Evolutionary conservation across 2,888 invertebrate species (phyloP), one percentile per base, ranked within the genome.

Genomic region (Lumbricus terrestris): DNA sequence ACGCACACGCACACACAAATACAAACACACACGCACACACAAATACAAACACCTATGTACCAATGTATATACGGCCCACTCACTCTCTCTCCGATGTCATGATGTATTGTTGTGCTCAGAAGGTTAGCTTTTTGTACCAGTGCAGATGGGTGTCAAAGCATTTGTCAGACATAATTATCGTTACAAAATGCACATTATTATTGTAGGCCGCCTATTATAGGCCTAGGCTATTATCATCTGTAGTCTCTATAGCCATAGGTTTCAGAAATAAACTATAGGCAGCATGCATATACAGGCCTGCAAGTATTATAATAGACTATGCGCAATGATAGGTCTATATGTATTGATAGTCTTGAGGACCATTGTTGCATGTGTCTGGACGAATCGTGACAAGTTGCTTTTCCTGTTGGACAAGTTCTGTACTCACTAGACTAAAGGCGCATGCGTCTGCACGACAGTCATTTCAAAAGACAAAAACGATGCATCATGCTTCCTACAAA

Each of bases 391-490:
- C 69, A 69, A n/a, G 69, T 69, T 69, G 69, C 69, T n/a, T 69
- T 69, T 69, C 69, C 69, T 69, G 69, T 1, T 69, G 29, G 69
- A 69, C 69, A n/a, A 69, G 69, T 69, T 69, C 69, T 69, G 4
- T n/a, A 69, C 69, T 69, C 69, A 6, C n/a, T n/a, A n/a, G 69
- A n/a, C 69, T 29, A 69, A 29, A 69, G 29, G 29, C 1, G 29
- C n/a, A n/a, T n/a, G n/a, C n/a, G n/a, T n/a, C n/a, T n/a, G n/a
- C n/a, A n/a, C 69, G 69, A 4, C 69, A 69, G n/a, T n/a, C n/a
- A n/a, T n/a, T n/a, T n/a, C n/a, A n/a, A n/a, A n/a, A 69, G 69
- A 69, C 69, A n/a, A 69, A 69, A 69, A n/a, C 69, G 69, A 69
- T 69, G 69, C 16, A n/a, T n/a, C 8, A 69, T 69, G 29, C n/a